Base-by-base conservation (phyloP, 2,888 invertebrate genomes). In the Polymixis flavicincta region DNA sequence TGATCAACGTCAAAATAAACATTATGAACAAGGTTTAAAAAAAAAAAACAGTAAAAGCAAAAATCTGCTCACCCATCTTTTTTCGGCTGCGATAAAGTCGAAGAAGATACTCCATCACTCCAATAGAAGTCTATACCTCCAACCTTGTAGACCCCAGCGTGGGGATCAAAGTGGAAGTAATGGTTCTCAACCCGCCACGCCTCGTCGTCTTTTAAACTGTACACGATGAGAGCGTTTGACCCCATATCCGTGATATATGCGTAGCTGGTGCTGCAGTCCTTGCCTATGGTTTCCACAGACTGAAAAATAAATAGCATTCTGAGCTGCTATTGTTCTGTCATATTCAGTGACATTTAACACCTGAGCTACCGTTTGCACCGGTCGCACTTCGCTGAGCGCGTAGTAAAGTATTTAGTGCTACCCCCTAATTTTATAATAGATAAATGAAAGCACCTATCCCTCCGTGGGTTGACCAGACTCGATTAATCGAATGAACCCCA, bases 71-170 rank as follows among this genome's bases (percentile, higher is more conserved):
- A 96, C 96, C 97, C 96, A 84, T 97, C 96, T 0, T 89, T 89
- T 59, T 95, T 95, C 1, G 92, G 88, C 1, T 95, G 94, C 2
- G 97, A 97, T 61, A 98, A 92, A 28, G 98, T 97, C 74, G 98
- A 92, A 8, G 98, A 98, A 78, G 98, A 98, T 0, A 98, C 95
- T 0, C 98, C 98, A 90, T 98, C 98, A 14, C 97, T 97, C 98
- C 98, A 98, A 90, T 98, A 98, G 97, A 98, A 98, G 86, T 98
- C 97, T 8, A 98, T 96, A 1, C 98, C 98, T 22, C 97, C 98
- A 25, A 98, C 97, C 85, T 97, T 97, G 89, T 97, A 98, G 81
- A 97, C 97, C 14, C 98, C 98, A 83, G 97, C 95, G 60, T 98
- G 94, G 0, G 98, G 98, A 90, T 98, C 98, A 86, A 98, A 98